Conservation (phyloP, 2,888 invertebrate species). For the Caenorhabditis angaria region DNA sequence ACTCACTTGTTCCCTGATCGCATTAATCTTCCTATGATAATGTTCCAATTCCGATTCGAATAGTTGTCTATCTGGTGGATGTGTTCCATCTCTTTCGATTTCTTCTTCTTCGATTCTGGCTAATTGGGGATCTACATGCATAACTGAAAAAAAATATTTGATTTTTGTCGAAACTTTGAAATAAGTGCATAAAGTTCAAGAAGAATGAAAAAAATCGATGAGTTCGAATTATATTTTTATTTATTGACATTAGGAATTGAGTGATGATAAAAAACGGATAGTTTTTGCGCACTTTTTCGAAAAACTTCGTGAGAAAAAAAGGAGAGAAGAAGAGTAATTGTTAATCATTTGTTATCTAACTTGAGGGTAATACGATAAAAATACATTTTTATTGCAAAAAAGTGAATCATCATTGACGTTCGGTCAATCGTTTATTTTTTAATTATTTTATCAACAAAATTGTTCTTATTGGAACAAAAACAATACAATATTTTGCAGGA, state of each 20-base stretch:
- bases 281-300: slow-evolving; percentile 3
- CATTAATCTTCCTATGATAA: slow-evolving; percentile 12
- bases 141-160: slow-evolving; percentile 25
- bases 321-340: neutral
- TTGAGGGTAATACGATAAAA: too few relatives aligned
- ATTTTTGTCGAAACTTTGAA: too few relatives aligned
- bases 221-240: neutral
- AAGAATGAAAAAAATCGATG: neutral
- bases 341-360: neutral
- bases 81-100: slow-evolving; percentile 23
- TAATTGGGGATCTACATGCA: slow-evolving; percentile 34
- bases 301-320: too few relatives aligned
- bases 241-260: neutral
- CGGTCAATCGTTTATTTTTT: too few relatives aligned
- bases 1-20: slow-evolving; percentile 8
- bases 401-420: too few relatives aligned
- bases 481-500: too few relatives aligned
- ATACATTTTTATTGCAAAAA: too few relatives aligned
- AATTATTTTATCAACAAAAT: too few relatives aligned
- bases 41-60: slow-evolving; percentile 35
- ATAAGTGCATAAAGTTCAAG: neutral
- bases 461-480: too few relatives aligned
- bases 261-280: neutral
- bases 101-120: slow-evolving; percentile 36
- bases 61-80: slow-evolving; percentile 35